phyloP scores from a whole-genome alignment of 2,113 vertebrate genomes.

The Electrona antarctica region DNA sequence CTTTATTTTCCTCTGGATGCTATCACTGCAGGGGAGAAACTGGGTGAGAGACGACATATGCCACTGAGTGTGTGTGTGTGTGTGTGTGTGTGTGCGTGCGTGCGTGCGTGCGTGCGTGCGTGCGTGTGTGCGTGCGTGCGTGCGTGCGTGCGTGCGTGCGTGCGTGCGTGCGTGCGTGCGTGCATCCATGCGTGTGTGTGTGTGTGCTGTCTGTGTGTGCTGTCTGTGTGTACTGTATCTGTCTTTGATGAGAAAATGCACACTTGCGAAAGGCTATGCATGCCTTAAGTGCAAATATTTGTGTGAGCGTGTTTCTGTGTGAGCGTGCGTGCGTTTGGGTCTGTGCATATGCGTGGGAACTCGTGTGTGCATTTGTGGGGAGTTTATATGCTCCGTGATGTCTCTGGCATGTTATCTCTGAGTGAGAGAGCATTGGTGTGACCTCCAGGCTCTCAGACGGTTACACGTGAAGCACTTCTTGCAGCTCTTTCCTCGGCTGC shows the following conservation, averaged over 20 bases:
- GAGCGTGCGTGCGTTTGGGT: constrained; percentile 5
- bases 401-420: constrained; percentile 21
- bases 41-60: constrained; percentile 33
- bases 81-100: constrained; percentile 5
- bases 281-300: neutral
- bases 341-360: constrained; percentile 3
- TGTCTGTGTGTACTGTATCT: no score
- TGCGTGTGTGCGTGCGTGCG: neutral
- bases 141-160: no score
- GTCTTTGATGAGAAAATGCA: no score
- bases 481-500: constrained; percentile 10
- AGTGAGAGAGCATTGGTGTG: neutral
- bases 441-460: constrained; percentile 24
- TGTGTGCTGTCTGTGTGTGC: neutral
- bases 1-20: neutral
- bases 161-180: no score
- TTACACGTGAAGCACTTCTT: constrained; percentile 19
- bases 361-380: neutral
- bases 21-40: constrained; percentile 27
- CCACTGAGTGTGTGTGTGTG: constrained; percentile 23
- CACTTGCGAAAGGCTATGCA: no score
- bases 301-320: neutral
- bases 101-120: constrained; percentile 8
- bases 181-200: neutral
- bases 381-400: constrained; percentile 19